Evolutionary conservation across 2,888 invertebrate species (phyloP), one percentile per base, ranked within the genome.

Genomic region (Podabrus alpinus): DNA sequence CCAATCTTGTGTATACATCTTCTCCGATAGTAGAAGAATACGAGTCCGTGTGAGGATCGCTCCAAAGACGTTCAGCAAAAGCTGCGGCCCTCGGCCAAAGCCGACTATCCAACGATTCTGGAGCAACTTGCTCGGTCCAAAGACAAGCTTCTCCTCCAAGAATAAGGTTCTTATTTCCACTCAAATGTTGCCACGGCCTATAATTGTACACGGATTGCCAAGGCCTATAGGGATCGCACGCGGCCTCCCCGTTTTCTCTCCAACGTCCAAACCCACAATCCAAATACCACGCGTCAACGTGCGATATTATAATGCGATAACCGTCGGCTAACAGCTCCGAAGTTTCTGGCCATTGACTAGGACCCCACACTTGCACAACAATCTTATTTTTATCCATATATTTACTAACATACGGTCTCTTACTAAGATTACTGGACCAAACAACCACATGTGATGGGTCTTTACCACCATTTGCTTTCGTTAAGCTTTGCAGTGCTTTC

Each of bases 131-230:
- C 86, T 96, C 96, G 69, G 92, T 93, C 96, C 96, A 97, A 81
- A 95, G 89, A 77, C 95, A 94, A 15, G 92, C 95, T 84, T 95
- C 94, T 1, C 94, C 95, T 1, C 96, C 96, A 68, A 93, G 86
- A 15, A 92, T 86, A 61, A 89, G 84, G 21, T 86, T 84, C 73
- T 87, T 84, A 72, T 86, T 78, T 19, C 89, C 81, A 60, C 86
- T 86, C 85, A 88, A 87, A 29, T 88, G 88, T 75, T 90, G 89
- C 93, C 94, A 94, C 0, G 95, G 95, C 79, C 93, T 90, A 86
- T 96, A 95, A 86, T 92, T 94, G 87, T 96, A 96, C 68, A 95
- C 91, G 78, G 93, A 93, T 86, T 96, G 95, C 96, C 96, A 96
- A 68, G 94, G 93, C 75, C 94, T 91, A 87, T 96, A 96, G 9